Conservation (phyloP, 2,797 vertebrate species). For the Sebastes variabilis region DNA sequence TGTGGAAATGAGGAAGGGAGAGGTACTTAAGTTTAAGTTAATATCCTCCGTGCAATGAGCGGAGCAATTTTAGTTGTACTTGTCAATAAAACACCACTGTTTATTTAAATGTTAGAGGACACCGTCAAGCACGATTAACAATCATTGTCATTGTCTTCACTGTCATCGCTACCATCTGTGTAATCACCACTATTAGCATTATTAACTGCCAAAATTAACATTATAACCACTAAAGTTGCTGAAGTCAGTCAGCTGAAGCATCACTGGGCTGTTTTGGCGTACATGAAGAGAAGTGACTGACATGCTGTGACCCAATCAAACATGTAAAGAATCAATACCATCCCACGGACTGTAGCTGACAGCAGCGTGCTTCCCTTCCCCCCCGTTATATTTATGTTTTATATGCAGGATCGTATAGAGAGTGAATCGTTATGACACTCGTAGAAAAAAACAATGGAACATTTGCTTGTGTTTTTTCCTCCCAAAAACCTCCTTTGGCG, state of each 20-base stretch:
- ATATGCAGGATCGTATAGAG: background rate
- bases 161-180: background rate
- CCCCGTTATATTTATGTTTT: background rate
- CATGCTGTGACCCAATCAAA: background rate
- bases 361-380: background rate
- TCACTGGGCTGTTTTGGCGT: too few relatives aligned
- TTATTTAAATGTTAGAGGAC: background rate
- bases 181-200: background rate
- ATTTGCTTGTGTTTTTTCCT: background rate
- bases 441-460: background rate
- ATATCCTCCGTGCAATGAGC: background rate
- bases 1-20: background rate
- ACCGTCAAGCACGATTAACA: background rate
- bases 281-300: background rate
- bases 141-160: background rate
- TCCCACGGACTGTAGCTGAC: background rate
- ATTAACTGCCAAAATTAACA: background rate
- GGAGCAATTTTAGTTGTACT: background rate
- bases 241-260: background rate
- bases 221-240: background rate
- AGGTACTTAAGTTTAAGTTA: background rate
- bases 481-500: background rate
- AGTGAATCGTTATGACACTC: background rate
- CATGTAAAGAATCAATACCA: background rate
- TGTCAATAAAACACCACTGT: background rate